These are phyloP conservation scores for Oryzias javanicus DNA, from an alignment of 2,113 vertebrate genomes.

Conservation along the genomic window DNA sequence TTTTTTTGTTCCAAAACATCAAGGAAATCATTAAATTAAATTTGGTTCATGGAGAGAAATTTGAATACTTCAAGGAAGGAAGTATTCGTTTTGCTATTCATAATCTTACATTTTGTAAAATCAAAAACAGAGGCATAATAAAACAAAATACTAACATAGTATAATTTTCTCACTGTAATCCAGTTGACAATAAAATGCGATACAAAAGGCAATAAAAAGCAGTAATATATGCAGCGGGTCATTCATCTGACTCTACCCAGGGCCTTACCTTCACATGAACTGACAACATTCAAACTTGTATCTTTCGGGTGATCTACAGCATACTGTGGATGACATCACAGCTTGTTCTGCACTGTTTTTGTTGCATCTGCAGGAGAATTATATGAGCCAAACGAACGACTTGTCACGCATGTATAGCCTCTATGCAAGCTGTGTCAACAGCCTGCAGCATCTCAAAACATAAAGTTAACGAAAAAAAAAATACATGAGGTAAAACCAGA, in stretches of 20 bases:
- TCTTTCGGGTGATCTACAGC: constrained; percentile 37
- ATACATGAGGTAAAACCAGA: constrained; percentile 29
- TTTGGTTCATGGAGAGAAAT: constrained; percentile 31
- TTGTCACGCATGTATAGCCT: constrained; percentile 32
- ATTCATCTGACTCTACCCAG: constrained; percentile 71
- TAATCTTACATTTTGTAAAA: constrained; percentile 83
- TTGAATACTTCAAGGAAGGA: constrained; percentile 65
- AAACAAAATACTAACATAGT: constrained; percentile 86
- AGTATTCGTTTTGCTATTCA: constrained; percentile 73
- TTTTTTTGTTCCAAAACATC: constrained; percentile 21
- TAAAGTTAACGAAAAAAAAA: constrained; percentile 28
- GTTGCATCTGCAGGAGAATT: constrained; percentile 32
- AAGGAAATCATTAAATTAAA: constrained; percentile 21
- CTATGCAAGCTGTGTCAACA: constrained; percentile 56
- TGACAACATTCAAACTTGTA: constrained; percentile 57
- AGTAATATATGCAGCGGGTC: constrained; percentile 72
- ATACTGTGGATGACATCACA: constrained; percentile 49
- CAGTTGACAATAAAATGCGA: constrained; percentile 81
- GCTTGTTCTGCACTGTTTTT: constrained; percentile 26
- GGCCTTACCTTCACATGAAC: constrained; percentile 66
- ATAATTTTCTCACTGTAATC: constrained; percentile 85
- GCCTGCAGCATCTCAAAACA: constrained; percentile 40
- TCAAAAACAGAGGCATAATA: constrained; percentile 83
- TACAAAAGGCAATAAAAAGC: constrained; percentile 77
- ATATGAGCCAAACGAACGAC: constrained; percentile 23